Evolutionary conservation across 1,140 invertebrate species (phyloP).

Genomic region (Drosophila willistoni): DNA sequence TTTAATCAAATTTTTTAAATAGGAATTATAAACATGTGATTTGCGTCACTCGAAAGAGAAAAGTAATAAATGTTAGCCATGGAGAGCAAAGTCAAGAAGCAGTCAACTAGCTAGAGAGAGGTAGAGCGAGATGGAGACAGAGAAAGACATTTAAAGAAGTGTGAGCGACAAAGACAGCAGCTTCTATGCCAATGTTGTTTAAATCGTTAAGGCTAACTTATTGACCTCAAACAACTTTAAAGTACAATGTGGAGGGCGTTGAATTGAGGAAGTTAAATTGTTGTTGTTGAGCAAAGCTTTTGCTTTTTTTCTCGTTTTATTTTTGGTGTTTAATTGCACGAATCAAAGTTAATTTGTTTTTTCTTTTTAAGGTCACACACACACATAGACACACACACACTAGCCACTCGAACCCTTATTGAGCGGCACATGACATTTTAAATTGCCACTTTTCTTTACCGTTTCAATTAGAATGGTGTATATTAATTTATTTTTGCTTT

Average conservation of each 20-base stretch:
- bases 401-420: neutral
- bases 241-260: conserved; percentile 41
- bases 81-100: conserved; percentile 25
- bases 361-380: conserved; percentile 38
- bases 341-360: conserved; percentile 31
- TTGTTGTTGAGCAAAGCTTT: conserved; percentile 54
- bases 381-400: conserved; percentile 23
- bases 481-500: conserved; percentile 1
- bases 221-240: conserved; percentile 34
- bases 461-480: conserved; percentile 32
- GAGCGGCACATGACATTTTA: conserved; percentile 25
- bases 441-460: conserved; percentile 32
- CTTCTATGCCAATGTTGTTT: conserved; percentile 27
- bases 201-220: conserved; percentile 41
- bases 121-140: neutral
- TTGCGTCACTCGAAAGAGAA: conserved; percentile 44
- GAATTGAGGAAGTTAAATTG: conserved; percentile 63
- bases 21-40: conserved; percentile 42
- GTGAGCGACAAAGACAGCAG: conserved; percentile 25
- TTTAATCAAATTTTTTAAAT: conserved; percentile 51
- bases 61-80: conserved; percentile 13
- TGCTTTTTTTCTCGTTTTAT: conserved; percentile 25
- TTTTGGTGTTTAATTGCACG: conserved; percentile 64
- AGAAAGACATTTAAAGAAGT: neutral
- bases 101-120: conserved; percentile 10